These are phyloP conservation scores for Thunnus maccoyii DNA, from an alignment of 2,113 vertebrate species.

Conservation along the genomic window DNA sequence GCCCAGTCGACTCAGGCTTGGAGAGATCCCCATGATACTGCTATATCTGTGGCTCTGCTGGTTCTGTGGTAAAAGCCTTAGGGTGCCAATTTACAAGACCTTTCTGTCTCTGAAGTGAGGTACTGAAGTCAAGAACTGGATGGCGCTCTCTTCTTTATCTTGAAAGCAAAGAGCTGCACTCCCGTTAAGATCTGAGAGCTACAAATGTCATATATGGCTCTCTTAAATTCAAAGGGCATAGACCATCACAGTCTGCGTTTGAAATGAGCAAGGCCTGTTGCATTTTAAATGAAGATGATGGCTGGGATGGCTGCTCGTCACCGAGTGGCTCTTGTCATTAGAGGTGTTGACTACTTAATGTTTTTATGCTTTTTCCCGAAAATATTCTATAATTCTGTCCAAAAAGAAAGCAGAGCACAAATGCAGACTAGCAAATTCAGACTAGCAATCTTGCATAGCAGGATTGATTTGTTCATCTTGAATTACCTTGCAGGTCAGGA, in stretches of 20 bases:
- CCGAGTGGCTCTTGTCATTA: neutral
- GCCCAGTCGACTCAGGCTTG: constrained; percentile 19
- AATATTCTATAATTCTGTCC: constrained; percentile 14
- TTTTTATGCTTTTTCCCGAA: constrained; percentile 25
- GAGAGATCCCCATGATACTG: constrained; percentile 17
- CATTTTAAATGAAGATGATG: constrained; percentile 29
- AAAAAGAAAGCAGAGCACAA: neutral
- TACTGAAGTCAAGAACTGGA: constrained; percentile 55
- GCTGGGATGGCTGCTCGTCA: neutral
- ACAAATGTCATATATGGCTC: constrained; percentile 57
- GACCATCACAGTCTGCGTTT: constrained; percentile 54
- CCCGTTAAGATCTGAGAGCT: constrained; percentile 56
- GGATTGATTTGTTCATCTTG: constrained; percentile 12
- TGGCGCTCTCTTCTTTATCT: constrained; percentile 53
- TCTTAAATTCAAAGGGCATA: constrained; percentile 68
- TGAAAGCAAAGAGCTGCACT: constrained; percentile 39
- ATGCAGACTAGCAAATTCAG: neutral
- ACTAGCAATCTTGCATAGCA: neutral
- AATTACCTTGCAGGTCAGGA: constrained; percentile 24
- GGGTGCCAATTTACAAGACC: constrained; percentile 61
- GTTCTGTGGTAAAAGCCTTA: constrained; percentile 42
- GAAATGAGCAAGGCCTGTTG: constrained; percentile 40
- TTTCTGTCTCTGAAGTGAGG: constrained; percentile 50
- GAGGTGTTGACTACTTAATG: neutral
- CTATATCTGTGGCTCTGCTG: constrained; percentile 35